These are phyloP conservation scores for Litoditis marina DNA, from an alignment of 2,888 invertebrate species.

Conservation along the genomic window DNA sequence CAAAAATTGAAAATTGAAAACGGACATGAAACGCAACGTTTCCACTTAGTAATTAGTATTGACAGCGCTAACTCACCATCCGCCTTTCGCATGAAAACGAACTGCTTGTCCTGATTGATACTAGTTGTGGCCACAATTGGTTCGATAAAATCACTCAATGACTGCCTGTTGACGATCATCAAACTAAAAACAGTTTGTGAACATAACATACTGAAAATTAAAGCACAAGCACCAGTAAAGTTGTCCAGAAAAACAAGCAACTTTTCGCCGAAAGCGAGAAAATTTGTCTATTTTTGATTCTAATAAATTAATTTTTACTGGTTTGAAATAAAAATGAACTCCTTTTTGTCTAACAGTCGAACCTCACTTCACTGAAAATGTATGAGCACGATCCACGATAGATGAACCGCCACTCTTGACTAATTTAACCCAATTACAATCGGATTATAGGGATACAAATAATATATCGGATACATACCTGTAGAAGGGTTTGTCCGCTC, in stretches of 20 bases:
- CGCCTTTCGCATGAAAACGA: conserved; percentile 45
- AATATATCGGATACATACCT: conserved; percentile 26
- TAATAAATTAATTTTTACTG: neutral
- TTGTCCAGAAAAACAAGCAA: no score
- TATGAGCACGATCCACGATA: no score
- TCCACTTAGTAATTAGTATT: no score
- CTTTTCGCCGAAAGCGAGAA: no score
- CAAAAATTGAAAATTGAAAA: no score
- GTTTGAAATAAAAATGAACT: neutral
- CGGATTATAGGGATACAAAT: conserved; percentile 1
- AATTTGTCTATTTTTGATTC: no score
- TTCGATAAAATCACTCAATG: conserved; percentile 47
- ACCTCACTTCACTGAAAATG: no score
- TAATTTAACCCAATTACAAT: no score
- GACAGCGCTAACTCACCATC: conserved; percentile 38
- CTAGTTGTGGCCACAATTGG: conserved; percentile 37
- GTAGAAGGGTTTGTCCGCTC: conserved; percentile 44
- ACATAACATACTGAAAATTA: no score
- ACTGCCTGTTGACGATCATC: conserved; percentile 56
- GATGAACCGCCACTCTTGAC: no score
- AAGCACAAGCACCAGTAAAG: no score
- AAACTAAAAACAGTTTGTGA: conserved; percentile 34
- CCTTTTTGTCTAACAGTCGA: no score
- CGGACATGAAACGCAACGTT: neutral
- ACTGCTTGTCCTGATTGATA: conserved; percentile 41